phyloP scores from a whole-genome alignment of 2,888 invertebrate genomes.

The Yponomeuta malinellus region DNA sequence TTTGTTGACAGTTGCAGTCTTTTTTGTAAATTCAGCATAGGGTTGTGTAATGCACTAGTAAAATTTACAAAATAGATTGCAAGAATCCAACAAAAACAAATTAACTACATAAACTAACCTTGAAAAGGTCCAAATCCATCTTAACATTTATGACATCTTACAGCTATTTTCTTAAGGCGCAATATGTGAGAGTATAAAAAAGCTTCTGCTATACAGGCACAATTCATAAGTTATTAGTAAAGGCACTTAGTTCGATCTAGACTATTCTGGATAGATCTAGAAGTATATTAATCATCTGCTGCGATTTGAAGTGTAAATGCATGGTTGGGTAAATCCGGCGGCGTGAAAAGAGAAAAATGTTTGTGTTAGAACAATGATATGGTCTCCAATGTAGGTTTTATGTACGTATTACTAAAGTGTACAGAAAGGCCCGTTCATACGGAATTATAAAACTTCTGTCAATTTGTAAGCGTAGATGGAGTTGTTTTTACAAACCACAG shows the following conservation, averaged over 20 bases:
- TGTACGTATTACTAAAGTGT: too few relatives aligned
- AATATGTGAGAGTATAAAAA: not conserved
- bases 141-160: not conserved
- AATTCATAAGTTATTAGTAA: slow-evolving; percentile 23
- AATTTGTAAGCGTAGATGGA: too few relatives aligned
- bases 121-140: not conserved
- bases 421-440: too few relatives aligned
- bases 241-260: slow-evolving; percentile 24
- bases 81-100: not conserved
- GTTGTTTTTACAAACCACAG: too few relatives aligned
- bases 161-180: not conserved
- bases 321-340: slow-evolving; percentile 26
- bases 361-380: slow-evolving; percentile 4
- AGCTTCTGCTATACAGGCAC: slow-evolving; percentile 21
- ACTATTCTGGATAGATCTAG: slow-evolving; percentile 18
- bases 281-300: slow-evolving; percentile 44
- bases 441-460: too few relatives aligned
- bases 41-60: too few relatives aligned
- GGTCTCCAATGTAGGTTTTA: not conserved
- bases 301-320: slow-evolving; percentile 32
- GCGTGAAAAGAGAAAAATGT: slow-evolving; percentile 50
- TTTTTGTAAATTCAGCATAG: not conserved
- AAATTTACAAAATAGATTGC: not conserved
- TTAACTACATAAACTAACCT: not conserved
- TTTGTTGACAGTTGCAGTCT: not conserved